These are phyloP conservation scores for Hylaeus anthracinus DNA, from an alignment of 1,140 invertebrate species.

Conservation along the genomic window DNA sequence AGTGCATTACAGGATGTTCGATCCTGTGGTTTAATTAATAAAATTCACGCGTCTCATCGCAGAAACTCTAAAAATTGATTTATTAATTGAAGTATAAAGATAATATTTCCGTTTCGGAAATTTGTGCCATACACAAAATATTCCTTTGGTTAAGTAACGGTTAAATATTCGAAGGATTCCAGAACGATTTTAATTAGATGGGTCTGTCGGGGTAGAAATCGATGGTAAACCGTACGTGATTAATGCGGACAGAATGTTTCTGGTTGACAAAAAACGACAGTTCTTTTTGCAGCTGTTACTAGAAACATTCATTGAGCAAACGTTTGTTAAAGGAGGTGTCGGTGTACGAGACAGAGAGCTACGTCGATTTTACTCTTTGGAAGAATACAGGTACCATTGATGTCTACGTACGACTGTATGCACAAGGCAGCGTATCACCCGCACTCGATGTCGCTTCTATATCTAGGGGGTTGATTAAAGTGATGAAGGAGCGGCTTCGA, in stretches of 20 bases:
- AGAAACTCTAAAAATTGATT: no score
- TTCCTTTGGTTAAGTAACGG: no score
- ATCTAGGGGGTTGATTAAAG: slow-evolving; percentile 69
- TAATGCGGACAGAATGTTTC: background rate
- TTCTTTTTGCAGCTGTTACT: background rate
- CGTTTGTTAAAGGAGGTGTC: slow-evolving; percentile 31
- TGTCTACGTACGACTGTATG: slow-evolving; percentile 45
- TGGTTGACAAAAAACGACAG: background rate
- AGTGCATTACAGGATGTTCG: no score
- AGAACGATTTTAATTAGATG: no score
- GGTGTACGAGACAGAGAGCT: slow-evolving; percentile 15
- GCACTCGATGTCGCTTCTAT: slow-evolving; percentile 40
- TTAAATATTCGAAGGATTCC: no score
- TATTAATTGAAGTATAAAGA: no score
- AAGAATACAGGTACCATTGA: slow-evolving; percentile 42
- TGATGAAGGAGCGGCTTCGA: slow-evolving; percentile 72
- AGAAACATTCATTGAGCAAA: slow-evolving; percentile 26
- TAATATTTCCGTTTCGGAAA: no score
- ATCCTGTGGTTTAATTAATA: no score
- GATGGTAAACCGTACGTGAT: no score
- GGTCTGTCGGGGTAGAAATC: no score
- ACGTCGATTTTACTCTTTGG: slow-evolving; percentile 29
- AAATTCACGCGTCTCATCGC: no score
- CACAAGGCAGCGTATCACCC: slow-evolving; percentile 35
- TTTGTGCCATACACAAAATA: no score